Conservation (phyloP, 2,888 invertebrate genomes). For the Drosophila algonquin region DNA sequence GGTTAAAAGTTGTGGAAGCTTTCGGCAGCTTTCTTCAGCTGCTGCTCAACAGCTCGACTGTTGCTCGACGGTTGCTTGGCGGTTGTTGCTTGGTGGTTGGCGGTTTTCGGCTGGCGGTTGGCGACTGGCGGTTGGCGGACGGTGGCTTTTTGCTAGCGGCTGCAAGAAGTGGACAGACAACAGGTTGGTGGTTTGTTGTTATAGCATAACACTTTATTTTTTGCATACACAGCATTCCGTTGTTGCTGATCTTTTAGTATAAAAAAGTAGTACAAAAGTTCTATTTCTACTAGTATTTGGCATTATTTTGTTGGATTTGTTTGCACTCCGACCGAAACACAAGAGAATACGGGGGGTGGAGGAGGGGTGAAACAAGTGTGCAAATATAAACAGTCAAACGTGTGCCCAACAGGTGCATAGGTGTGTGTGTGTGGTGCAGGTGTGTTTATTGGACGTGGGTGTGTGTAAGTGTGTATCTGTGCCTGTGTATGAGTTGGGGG, state of each 20-base stretch:
- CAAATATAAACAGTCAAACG: constrained; percentile 68
- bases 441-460: constrained; percentile 6
- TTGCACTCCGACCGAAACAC: constrained; percentile 42
- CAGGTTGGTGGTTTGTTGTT: constrained; percentile 25
- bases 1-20: constrained; percentile 54
- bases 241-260: constrained; percentile 58
- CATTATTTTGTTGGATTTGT: constrained; percentile 71
- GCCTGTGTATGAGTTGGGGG: constrained; percentile 15
- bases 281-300: constrained; percentile 59
- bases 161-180: constrained; percentile 1
- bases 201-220: constrained; percentile 42
- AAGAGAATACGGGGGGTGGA: not conserved
- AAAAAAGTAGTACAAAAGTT: constrained; percentile 75
- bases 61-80: not conserved
- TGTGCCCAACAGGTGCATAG: constrained; percentile 64
- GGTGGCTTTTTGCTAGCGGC: not conserved
- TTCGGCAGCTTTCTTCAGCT: constrained; percentile 67
- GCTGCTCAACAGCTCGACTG: constrained; percentile 13
- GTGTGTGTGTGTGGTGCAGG: constrained; percentile 13
- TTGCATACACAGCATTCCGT: constrained; percentile 64
- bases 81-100: not conserved
- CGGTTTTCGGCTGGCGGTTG: not conserved
- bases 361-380: constrained; percentile 63
- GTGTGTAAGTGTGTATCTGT: constrained; percentile 25
- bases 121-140: not conserved